Base-by-base conservation (phyloP, 92 coral and sea anemone genomes). In the Zoanthus solanderi region DNA sequence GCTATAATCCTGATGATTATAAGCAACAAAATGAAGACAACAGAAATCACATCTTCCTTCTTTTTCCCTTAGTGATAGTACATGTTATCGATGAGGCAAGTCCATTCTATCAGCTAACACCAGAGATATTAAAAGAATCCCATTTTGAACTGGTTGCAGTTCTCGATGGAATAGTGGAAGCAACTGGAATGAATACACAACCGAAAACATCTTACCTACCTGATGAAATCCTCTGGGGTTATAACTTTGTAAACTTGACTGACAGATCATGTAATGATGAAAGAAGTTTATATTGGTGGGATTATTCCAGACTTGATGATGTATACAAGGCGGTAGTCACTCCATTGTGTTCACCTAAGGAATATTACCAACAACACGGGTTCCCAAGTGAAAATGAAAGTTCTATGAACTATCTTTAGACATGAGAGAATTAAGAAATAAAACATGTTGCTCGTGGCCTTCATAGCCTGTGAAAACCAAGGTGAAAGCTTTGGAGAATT, bases 161-260 rank as follows among this genome's bases (percentile, higher is more conserved):
- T 52, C 79, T 97, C 15, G 99, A 97, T 85, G 99, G 97, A 1
- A 93, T 97, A 28, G 94, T 97, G 5, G 99, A 97, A 84, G 94
- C 97, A 58, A 97, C 99, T 30, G 99, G 99, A 12, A 87, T 97
- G 92, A 97, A 96, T 69, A 95, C 97, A 0, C 99, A 97, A 68
- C 97, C 98, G 0, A 93, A 88, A 75, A 94, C 94, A 28, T 97
- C 99, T 4, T 97, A 95, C 71, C 89, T 95, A 0, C 91, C 94
- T 46, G 94, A 89, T 91, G 99, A 97, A 71, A 95, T 97, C 32
- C 93, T 94, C 52, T 95, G 99, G 99, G 99, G 99, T 16, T 91
- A 89, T 65, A 91, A 93, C 76, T 96, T 96, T 74, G 90, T 60
- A 32, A 93, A 92, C 66, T 85, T 94, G 48, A 84, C 93, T 31